Base-by-base conservation (phyloP, 2,113 vertebrate species). In the Cebus imitator region DNA sequence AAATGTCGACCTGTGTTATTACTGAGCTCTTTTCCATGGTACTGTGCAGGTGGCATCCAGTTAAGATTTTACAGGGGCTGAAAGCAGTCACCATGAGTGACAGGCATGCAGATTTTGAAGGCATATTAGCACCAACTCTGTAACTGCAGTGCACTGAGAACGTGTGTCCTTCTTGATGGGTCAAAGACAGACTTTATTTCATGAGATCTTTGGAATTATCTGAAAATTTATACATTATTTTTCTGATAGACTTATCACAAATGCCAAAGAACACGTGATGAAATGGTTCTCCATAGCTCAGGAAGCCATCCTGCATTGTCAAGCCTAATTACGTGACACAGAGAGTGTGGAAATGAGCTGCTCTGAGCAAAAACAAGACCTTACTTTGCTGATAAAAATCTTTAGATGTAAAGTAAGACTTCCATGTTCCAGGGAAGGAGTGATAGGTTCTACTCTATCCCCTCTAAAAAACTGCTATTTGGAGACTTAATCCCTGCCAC, bases 21-120 rank as follows among this genome's bases (percentile, higher is more conserved):
- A 6, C 27, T 0, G 6, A 50, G 50, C 58, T 94, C 32, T 30
- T 2, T 7, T 5, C 10, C 32, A 12, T 1, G 1, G 45, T 6
- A 17, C 37, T 18, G 2, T n/a, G 16, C 14, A 17, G 27, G 23
- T 18, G 83, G 58, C n/a, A 7, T 10, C 64, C 17, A 21, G 30
- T 6, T 52, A 48, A 37, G 58, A 43, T 73, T 90, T 79, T 20
- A 40, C 2, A n/a, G 76, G 0, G 8, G 87, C 20, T 8, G 88
- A 84, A 35, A 35, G 50, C 0, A 9, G 75, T 55, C 25, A 11
- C 80, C 8, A 2, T 2, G 2, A 30, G 37, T 20, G 21, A 52
- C 14, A 76, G 80, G 84, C 35, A 21, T 1, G 4, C 21, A 18
- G 68, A 23, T 37, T 27, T 87, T 40, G 3, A 57, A 57, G 75